These are phyloP conservation scores for Ceramica pisi DNA, from an alignment of 2,888 invertebrate genomes.

Conservation along the genomic window DNA sequence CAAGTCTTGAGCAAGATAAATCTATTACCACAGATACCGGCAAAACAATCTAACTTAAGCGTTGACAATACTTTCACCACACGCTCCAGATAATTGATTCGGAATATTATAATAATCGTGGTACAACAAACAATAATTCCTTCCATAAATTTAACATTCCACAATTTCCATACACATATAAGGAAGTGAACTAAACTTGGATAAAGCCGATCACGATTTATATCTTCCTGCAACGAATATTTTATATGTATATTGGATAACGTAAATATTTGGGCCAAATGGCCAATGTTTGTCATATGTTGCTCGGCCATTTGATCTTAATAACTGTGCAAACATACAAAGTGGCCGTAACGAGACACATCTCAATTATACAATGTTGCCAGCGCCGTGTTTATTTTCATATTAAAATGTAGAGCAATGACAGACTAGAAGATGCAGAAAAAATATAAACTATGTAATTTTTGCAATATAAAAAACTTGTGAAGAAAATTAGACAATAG, in stretches of 20 bases:
- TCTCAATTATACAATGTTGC: constrained; percentile 71
- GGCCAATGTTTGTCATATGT: constrained; percentile 68
- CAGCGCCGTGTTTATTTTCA: constrained; percentile 59
- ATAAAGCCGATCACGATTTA: constrained; percentile 75
- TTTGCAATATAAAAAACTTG: too few relatives aligned
- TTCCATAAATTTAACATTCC: constrained; percentile 62
- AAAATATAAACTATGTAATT: too few relatives aligned
- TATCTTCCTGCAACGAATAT: constrained; percentile 81
- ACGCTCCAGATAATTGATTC: constrained; percentile 61
- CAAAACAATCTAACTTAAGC: constrained; percentile 25
- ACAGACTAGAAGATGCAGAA: constrained; percentile 28
- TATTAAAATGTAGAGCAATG: constrained; percentile 57
- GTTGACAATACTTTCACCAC: constrained; percentile 51
- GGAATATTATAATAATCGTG: constrained; percentile 67
- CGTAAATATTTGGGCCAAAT: constrained; percentile 77
- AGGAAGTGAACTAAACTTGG: constrained; percentile 74
- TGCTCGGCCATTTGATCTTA: constrained; percentile 79
- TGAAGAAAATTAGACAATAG: too few relatives aligned
- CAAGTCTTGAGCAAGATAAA: constrained; percentile 9
- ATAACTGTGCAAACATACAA: constrained; percentile 77
- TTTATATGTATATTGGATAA: constrained; percentile 74
- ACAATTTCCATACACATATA: constrained; percentile 63
- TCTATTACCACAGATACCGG: constrained; percentile 23
- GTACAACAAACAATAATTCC: constrained; percentile 61
- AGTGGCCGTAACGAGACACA: constrained; percentile 76